Conservation (phyloP, 2,797 vertebrate genomes). For the Phalanger gymnotis region DNA sequence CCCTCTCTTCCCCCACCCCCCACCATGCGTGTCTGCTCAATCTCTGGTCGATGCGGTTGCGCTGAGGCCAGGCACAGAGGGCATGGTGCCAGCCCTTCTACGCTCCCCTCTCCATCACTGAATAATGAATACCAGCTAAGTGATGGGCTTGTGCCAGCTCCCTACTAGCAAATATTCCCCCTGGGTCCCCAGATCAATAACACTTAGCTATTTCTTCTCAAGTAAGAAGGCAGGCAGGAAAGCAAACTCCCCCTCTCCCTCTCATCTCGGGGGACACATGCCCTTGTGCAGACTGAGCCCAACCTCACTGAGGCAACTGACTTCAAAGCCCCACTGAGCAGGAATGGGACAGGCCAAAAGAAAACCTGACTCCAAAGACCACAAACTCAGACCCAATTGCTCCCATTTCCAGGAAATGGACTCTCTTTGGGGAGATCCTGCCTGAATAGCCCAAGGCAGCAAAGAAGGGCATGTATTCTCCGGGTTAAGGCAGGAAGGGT, state of each 20-base stretch:
- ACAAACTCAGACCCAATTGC: background rate
- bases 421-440: background rate
- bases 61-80: constrained; percentile 72
- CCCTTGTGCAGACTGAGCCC: constrained; percentile 14
- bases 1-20: background rate
- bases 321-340: background rate
- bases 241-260: constrained; percentile 88
- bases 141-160: constrained; percentile 89
- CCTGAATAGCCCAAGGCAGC: background rate
- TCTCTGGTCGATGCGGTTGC: background rate
- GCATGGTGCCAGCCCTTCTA: constrained; percentile 85
- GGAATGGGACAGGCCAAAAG: too few relatives aligned
- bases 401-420: constrained; percentile 1
- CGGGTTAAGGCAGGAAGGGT: background rate
- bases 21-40: constrained; percentile 25
- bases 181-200: constrained; percentile 90
- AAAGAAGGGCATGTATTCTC: background rate
- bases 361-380: background rate
- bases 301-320: background rate
- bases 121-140: constrained; percentile 93
- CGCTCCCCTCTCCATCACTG: constrained; percentile 86
- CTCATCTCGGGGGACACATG: constrained; percentile 83
- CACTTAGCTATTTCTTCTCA: constrained; percentile 93
- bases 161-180: constrained; percentile 88
- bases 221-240: constrained; percentile 86